These are phyloP conservation scores for Aspiorhynchus laticeps DNA, from an alignment of 2,113 vertebrate genomes.

Conservation along the genomic window DNA sequence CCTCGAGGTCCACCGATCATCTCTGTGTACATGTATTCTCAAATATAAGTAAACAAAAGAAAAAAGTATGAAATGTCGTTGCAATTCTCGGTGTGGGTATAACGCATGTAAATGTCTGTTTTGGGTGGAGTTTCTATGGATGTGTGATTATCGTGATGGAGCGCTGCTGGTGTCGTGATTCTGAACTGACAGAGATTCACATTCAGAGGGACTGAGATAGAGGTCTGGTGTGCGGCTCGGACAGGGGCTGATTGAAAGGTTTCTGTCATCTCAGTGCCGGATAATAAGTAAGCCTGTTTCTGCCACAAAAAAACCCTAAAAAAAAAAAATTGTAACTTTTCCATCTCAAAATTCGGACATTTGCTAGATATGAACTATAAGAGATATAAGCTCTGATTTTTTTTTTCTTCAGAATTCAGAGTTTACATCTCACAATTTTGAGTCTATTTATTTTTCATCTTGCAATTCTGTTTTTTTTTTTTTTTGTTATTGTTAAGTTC, in stretches of 20 bases:
- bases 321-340: too few species aligned
- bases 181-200: background rate
- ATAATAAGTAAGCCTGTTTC: background rate
- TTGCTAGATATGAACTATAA: background rate
- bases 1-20: slow-evolving; percentile 63
- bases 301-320: background rate
- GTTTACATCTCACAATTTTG: background rate
- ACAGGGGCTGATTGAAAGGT: background rate
- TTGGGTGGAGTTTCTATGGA: slow-evolving; percentile 72
- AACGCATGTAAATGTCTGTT: slow-evolving; percentile 78
- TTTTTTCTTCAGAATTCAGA: too few species aligned
- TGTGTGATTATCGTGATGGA: slow-evolving; percentile 30
- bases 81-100: slow-evolving; percentile 75
- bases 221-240: slow-evolving; percentile 20
- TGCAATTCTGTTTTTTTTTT: too few species aligned
- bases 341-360: too few species aligned
- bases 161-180: slow-evolving; percentile 10
- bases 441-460: too few species aligned
- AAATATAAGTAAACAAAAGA: slow-evolving; percentile 65
- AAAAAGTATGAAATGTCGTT: slow-evolving; percentile 70
- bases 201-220: background rate
- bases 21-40: slow-evolving; percentile 77
- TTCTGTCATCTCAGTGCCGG: background rate
- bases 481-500: background rate
- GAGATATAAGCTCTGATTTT: background rate